Evolutionary conservation across 2,113 vertebrate species (phyloP), one percentile per base, ranked within the genome.

Genomic region (Mesocricetus auratus): DNA sequence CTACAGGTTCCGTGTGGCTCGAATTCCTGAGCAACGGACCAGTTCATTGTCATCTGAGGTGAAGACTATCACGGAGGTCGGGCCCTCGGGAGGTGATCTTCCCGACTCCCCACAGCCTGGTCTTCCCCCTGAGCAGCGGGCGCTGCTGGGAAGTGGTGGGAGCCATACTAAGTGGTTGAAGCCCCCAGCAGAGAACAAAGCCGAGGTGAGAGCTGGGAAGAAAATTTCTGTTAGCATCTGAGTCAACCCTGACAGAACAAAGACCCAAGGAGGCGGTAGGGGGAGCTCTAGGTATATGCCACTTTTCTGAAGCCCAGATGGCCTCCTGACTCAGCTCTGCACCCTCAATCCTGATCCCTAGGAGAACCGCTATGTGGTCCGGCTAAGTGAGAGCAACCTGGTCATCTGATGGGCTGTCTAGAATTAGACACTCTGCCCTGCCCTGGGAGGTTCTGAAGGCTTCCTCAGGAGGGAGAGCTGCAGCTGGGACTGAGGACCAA

Each of bases 1-100:
- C 26, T 26, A 45, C 97, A 99, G 99, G 98, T 99, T 99, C 97
- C 99, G 99, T 7, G 99, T 99, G 62, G 99, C 99, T 93, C 99
- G 99, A 90, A 99, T 99, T 97, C 99, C 99, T 0, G 99, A 99
- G 97, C 98, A 99, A 93, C 99, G 98, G 94, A 93, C 98, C 0
- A 97, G 95, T 83, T 66, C 94, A 0, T 10, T 45, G 15, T 75
- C 64, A 7, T 69, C 98, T 16, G 98, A 99, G 47, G 97, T 97
- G 39, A 98, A 97, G 50, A 97, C 78, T 7, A 91, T 97, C 71
- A 94, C 93, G 0, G 98, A 98, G 85, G 88, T 73, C 1, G 89
- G 91, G 26, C 82, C 96, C 3, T 96, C 91, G 0, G 97, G 95
- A 86, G 92, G 68, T 0, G 97, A 98, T 36, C 95, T 97, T 1